Evolutionary conservation across 1,140 invertebrate species (phyloP).

Genomic region (Frieseomelitta varia): DNA sequence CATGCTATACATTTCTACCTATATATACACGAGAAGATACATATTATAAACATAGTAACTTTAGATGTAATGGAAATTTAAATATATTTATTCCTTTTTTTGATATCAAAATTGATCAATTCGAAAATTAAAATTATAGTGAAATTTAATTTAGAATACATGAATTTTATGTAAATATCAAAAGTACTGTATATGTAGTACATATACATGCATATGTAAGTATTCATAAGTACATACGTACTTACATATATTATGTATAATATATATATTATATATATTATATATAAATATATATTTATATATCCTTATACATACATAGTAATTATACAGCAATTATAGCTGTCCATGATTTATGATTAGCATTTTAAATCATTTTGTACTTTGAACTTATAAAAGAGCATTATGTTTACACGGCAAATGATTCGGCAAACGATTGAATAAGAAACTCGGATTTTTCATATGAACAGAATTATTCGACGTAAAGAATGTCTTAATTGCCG

Average conservation of each 20-base stretch:
- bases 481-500: neutral
- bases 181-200: too few species aligned
- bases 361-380: slow-evolving; percentile 5
- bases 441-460: neutral
- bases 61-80: neutral
- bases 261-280: neutral
- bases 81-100: neutral
- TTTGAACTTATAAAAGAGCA: slow-evolving; percentile 12
- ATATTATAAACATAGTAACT: neutral
- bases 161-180: too few species aligned
- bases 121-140: neutral
- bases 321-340: neutral
- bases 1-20: neutral
- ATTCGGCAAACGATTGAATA: neutral
- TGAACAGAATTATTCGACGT: neutral
- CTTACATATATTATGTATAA: neutral
- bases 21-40: neutral
- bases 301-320: neutral
- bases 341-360: neutral
- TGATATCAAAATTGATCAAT: neutral
- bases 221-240: neutral
- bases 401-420: neutral
- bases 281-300: neutral
- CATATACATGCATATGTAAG: neutral
- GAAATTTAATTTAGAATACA: neutral